Percentiles rank a stretch among this genome's conserved stretches.
phyloP scores from a whole-genome alignment of 1,140 invertebrate genomes.

The Archegozetes longisetosus region DNA sequence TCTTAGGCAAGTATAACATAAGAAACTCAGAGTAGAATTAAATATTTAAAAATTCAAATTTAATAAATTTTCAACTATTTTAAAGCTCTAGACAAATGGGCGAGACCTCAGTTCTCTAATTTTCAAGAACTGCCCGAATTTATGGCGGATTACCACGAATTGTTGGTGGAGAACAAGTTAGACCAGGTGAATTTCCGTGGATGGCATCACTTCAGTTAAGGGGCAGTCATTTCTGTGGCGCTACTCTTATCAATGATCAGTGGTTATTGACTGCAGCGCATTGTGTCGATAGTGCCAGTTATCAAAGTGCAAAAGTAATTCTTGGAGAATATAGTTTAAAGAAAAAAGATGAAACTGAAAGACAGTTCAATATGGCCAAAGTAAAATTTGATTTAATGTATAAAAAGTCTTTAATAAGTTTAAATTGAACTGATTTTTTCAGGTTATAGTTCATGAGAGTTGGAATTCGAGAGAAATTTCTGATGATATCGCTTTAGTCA shows the following conservation, averaged over 20 bases:
- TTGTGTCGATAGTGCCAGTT: too few species aligned
- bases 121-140: too few species aligned
- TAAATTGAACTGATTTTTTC: neutral
- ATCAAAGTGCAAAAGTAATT: neutral
- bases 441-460: constrained; percentile 3
- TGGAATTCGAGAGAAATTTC: neutral
- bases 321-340: neutral
- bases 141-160: constrained; percentile 35
- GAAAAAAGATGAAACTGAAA: neutral
- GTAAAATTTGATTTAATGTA: neutral
- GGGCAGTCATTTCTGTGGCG: constrained; percentile 42
- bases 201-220: neutral
- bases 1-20: too few species aligned
- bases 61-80: too few species aligned
- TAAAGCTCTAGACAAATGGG: too few species aligned
- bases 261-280: too few species aligned
- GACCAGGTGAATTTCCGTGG: neutral
- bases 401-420: too few species aligned
- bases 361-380: neutral
- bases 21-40: too few species aligned
- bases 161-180: constrained; percentile 30
- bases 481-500: constrained; percentile 7
- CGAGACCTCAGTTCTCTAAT: too few species aligned
- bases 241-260: constrained; percentile 64
- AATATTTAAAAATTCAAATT: too few species aligned